Base-by-base conservation (phyloP, 1,140 invertebrate genomes). In the Vollenhovia emeryi region DNA sequence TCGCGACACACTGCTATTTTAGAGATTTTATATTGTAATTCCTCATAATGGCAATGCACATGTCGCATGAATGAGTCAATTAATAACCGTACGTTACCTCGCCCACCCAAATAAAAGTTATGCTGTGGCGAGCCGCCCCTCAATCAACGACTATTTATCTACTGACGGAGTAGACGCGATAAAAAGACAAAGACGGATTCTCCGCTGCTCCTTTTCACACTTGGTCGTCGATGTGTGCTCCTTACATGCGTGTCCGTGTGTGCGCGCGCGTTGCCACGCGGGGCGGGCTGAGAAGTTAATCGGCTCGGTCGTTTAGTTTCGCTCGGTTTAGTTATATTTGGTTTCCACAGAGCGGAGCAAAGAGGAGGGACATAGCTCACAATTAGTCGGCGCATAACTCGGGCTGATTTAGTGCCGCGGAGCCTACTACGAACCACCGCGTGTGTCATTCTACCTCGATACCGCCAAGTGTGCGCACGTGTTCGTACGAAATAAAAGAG, bases 381-480 rank as follows among this genome's bases (percentile, higher is more conserved):
- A 94, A 95, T 94, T 95, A 94, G 93, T 94, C 93, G 93, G 76
- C 94, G 92, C 92, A 94, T 95, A 94, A 94, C 93, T 94, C 90
- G 80, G 64, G 50, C 91, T 93, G 93, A 95, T 95, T 95, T 94
- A 95, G 85, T 89, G 91, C 73, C 83, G 55, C 76, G 69, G 84
- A 87, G 82, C 83, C 87, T 71, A 78, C 66, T 71, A 82, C 66
- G 43, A 27, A 45, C 62, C 24, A 73, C 60, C 50, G 66, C 78
- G 62, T 52, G 78, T 84, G 88, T 89, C 88, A 89, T 66, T 89
- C 79, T 79, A 84, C 73, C 84, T 69, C 80, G 74, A 87, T 71
- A 60, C 8, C 24, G 74, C 69, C 55, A 64, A 30, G 59, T 43
- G 15, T 33, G 27, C 43, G 52, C 62, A 62, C 30, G 71, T 80